Conservation (phyloP, 92 coral and sea anemone genomes). For the Palythoa caribaeorum region DNA sequence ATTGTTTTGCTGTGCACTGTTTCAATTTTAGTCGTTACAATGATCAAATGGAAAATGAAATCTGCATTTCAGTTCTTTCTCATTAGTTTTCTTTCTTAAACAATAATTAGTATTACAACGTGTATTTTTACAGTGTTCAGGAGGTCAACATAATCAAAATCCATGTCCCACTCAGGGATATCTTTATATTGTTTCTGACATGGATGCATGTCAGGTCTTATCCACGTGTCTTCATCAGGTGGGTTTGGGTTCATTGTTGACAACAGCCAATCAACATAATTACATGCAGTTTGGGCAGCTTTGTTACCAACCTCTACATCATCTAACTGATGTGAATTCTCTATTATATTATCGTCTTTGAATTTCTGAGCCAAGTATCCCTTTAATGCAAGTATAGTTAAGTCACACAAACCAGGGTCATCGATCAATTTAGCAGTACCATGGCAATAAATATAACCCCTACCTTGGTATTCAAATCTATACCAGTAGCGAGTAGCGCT, state of each 20-base stretch:
- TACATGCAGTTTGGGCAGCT: slow-evolving; percentile 66
- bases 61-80: slow-evolving; percentile 59
- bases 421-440: slow-evolving; percentile 46
- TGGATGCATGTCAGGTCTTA: slow-evolving; percentile 52
- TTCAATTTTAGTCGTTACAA: slow-evolving; percentile 36
- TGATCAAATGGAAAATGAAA: slow-evolving; percentile 48
- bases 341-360: slow-evolving; percentile 24
- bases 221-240: slow-evolving; percentile 62
- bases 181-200: slow-evolving; percentile 23
- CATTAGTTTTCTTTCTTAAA: slow-evolving; percentile 60
- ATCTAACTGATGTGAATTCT: slow-evolving; percentile 53
- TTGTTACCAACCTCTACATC: slow-evolving; percentile 64
- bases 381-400: slow-evolving; percentile 55
- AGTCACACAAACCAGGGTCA: slow-evolving; percentile 68
- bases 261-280: slow-evolving; percentile 70
- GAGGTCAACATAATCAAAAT: slow-evolving; percentile 63
- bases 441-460: slow-evolving; percentile 55
- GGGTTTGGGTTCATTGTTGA: slow-evolving; percentile 68
- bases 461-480: slow-evolving; percentile 43
- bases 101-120: slow-evolving; percentile 71
- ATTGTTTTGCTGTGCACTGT: slow-evolving; percentile 32
- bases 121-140: slow-evolving; percentile 64
- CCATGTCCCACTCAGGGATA: slow-evolving; percentile 17
- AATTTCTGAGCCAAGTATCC: slow-evolving; percentile 60
- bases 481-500: too few species aligned